phyloP scores from a whole-genome alignment of 2,888 invertebrate species.

The Acanthosepion pharaonis region DNA sequence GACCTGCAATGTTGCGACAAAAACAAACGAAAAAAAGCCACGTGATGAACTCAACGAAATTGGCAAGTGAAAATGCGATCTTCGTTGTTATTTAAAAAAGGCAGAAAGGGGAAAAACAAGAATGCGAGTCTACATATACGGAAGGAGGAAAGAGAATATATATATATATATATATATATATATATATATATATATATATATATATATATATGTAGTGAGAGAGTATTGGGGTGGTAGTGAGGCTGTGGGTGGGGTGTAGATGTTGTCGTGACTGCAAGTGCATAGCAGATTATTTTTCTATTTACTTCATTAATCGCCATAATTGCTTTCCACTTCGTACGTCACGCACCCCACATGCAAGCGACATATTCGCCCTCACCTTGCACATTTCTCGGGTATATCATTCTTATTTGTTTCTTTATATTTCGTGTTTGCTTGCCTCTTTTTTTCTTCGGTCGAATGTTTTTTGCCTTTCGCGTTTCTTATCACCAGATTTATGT shows the following conservation, averaged over 20 bases:
- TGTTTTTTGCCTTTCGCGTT: too few relatives aligned
- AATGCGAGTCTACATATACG: background rate
- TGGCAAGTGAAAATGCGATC: too few relatives aligned
- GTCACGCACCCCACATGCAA: rapidly evolving
- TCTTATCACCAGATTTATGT: too few relatives aligned
- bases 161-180: background rate
- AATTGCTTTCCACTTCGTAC: background rate
- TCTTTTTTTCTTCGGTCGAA: background rate
- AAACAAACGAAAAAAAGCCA: too few relatives aligned
- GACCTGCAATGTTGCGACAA: too few relatives aligned
- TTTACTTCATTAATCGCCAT: background rate
- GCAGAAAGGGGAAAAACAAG: too few relatives aligned
- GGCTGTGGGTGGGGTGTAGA: too few relatives aligned
- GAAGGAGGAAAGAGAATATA: background rate
- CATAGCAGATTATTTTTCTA: background rate
- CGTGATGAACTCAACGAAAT: too few relatives aligned
- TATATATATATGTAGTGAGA: background rate
- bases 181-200: conserved; percentile 33
- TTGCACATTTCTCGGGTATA: too few relatives aligned
- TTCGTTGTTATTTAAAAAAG: too few relatives aligned
- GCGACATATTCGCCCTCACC: background rate
- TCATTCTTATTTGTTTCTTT: background rate
- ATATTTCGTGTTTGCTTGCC: background rate
- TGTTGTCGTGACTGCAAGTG: background rate
- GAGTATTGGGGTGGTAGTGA: too few relatives aligned